These are phyloP conservation scores for Gracilinanus agilis DNA, from an alignment of 2,113 vertebrate species.

Conservation along the genomic window DNA sequence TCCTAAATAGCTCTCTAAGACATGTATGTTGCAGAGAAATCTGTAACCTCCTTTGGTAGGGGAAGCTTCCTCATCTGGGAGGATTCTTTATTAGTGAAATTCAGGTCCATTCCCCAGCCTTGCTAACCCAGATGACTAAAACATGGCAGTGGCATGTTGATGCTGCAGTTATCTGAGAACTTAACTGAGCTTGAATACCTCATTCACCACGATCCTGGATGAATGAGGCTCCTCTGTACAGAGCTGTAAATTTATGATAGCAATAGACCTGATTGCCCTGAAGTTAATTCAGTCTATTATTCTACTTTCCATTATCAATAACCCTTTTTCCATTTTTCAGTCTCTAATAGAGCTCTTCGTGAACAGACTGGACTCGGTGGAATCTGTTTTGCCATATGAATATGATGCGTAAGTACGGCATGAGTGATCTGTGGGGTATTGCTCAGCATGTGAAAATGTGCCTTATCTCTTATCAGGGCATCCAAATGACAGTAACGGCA, in stretches of 20 bases:
- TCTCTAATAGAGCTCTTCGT: conserved; percentile 90
- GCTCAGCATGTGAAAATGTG: conserved; percentile 15
- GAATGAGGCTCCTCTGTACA: conserved; percentile 55
- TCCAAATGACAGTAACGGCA: conserved; percentile 27
- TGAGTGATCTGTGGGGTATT: conserved; percentile 1
- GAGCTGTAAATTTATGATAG: conserved; percentile 50
- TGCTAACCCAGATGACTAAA: neutral
- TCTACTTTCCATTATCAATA: conserved; percentile 46
- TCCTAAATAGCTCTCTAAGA: neutral
- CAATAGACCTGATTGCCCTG: conserved; percentile 33
- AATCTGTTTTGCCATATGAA: conserved; percentile 92
- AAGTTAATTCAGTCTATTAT: conserved; percentile 46
- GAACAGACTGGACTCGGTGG: conserved; percentile 92
- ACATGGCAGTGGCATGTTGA: neutral
- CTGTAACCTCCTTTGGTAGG: neutral
- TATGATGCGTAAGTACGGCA: conserved; percentile 91
- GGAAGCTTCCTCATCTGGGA: neutral
- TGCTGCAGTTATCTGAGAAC: conserved; percentile 36
- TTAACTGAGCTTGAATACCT: conserved; percentile 31
- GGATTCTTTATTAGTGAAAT: neutral
- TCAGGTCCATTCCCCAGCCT: neutral
- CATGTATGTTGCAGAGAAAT: neutral
- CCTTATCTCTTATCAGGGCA: conserved; percentile 17
- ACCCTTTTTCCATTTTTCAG: conserved; percentile 80
- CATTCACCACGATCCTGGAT: neutral